Base-by-base conservation (phyloP, 2,888 invertebrate species). In the Scaeva pyrastri region DNA sequence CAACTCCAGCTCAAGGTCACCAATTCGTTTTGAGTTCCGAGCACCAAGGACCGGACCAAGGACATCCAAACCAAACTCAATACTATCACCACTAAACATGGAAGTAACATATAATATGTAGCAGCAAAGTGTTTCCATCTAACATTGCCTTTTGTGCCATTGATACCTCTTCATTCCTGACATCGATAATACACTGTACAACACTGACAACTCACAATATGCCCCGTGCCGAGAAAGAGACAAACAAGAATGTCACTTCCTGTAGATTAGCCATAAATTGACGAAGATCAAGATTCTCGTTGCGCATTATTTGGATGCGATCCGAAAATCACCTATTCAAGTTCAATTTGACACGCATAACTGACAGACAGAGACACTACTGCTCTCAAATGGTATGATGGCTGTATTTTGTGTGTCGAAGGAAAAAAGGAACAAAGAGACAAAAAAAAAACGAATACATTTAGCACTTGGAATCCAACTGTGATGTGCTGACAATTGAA, bases 381-480 rank as follows among this genome's bases (percentile, higher is more conserved):
- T 1, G 68, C 68, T 62, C 36, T 75, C 60, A 70, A 70, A 75
- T 71, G 36, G 64, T 84, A n/a, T n/a, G 79, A 84, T 75, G 58
- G 19, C 39, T 56, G 41, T 76, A 68, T 45, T 31, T 72, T 68
- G 68, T 73, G 45, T 68, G 62, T 72, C 72, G 55, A 43, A 36
- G 48, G 31, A 48, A 31, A 1, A 43, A 16, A 10, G n/a, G 6
- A 43, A 11, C 45, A 80, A 71, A 45, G 16, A 23, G 3, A 52
- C 11, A 23, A 16, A 2, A 50, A 50, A 23, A 62, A 62, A 64
- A 64, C 26, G n/a, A 36, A 77, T 64, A 19, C 58, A 77, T 86
- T 81, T 81, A 82, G 81, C 81, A 86, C 77, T 86, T 73, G 68
- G 86, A 56, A 58, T 82, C 86, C 81, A 70, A 82, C 81, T 82